These are phyloP conservation scores for Triplophysa yarkandensis DNA, from an alignment of 2,797 vertebrate species.

Conservation along the genomic window DNA sequence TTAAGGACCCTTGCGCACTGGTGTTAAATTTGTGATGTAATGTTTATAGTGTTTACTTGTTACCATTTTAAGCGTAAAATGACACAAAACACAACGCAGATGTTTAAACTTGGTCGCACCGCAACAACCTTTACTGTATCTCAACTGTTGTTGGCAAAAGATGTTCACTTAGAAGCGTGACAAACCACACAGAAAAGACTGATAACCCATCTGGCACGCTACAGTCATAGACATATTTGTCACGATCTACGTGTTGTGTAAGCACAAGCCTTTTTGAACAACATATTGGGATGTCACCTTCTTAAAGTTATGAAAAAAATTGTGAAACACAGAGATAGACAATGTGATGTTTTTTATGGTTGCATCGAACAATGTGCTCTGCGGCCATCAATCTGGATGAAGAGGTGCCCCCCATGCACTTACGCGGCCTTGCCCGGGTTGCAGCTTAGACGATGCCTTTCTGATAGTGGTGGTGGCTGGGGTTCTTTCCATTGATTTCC, in stretches of 20 bases:
- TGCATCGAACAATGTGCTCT: not conserved
- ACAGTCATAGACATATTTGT: not conserved
- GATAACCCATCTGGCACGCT: not conserved
- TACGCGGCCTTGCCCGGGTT: not conserved
- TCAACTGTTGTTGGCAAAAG: not conserved
- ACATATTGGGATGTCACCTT: not conserved
- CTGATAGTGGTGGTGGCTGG: not conserved
- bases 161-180: not conserved
- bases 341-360: not conserved
- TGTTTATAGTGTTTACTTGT: not conserved
- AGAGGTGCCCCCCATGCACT: not conserved
- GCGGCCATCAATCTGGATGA: not conserved
- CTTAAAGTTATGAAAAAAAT: not conserved
- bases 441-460: constrained; percentile 1
- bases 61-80: not conserved
- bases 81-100: not conserved
- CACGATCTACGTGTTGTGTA: not conserved
- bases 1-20: not conserved
- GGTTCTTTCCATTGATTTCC: constrained; percentile 30
- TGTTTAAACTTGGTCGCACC: not conserved
- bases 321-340: not conserved
- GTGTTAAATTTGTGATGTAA: not conserved
- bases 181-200: not conserved
- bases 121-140: not conserved
- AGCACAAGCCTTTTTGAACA: not conserved